Percentiles rank a stretch among this genome's conserved stretches.
Evolutionary conservation across 1,140 invertebrate species (phyloP).

Genomic region (Papilio helenus): DNA sequence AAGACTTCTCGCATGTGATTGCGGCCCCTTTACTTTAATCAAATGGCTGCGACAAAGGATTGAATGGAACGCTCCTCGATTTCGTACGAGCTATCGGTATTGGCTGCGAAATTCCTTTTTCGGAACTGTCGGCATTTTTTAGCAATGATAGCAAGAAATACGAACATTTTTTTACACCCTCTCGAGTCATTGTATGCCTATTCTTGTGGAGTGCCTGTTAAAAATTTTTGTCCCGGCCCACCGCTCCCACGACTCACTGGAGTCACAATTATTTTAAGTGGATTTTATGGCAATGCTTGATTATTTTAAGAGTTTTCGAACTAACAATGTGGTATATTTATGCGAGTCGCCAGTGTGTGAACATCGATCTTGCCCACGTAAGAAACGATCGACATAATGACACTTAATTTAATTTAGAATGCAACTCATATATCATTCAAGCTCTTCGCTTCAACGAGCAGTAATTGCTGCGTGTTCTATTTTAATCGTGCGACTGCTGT

Average conservation of each 20-base stretch:
- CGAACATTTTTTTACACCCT: conserved; percentile 48
- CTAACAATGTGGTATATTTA: conserved; percentile 27
- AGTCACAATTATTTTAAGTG: conserved; percentile 39
- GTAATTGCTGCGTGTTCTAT: conserved; percentile 56
- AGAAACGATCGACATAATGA: conserved; percentile 21
- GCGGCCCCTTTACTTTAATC: conserved; percentile 79
- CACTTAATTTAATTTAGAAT: conserved; percentile 50
- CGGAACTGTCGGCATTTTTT: conserved; percentile 70
- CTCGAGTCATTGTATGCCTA: conserved; percentile 39
- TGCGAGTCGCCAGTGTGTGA: conserved; percentile 2
- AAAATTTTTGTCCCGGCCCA: not conserved
- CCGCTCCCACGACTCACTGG: conserved; percentile 35
- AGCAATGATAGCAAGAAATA: conserved; percentile 54
- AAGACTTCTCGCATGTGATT: conserved; percentile 69
- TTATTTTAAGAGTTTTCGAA: conserved; percentile 20
- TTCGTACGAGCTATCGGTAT: conserved; percentile 75
- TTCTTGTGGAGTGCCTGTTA: conserved; percentile 30
- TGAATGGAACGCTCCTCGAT: conserved; percentile 75
- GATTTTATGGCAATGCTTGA: conserved; percentile 31
- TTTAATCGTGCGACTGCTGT: conserved; percentile 54
- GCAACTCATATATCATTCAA: conserved; percentile 48
- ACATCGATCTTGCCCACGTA: conserved; percentile 21
- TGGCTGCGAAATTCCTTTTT: conserved; percentile 69
- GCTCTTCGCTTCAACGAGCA: conserved; percentile 40
- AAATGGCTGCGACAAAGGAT: conserved; percentile 80